phyloP scores from a whole-genome alignment of 2,888 invertebrate genomes.

The Zele albiditarsus region DNA sequence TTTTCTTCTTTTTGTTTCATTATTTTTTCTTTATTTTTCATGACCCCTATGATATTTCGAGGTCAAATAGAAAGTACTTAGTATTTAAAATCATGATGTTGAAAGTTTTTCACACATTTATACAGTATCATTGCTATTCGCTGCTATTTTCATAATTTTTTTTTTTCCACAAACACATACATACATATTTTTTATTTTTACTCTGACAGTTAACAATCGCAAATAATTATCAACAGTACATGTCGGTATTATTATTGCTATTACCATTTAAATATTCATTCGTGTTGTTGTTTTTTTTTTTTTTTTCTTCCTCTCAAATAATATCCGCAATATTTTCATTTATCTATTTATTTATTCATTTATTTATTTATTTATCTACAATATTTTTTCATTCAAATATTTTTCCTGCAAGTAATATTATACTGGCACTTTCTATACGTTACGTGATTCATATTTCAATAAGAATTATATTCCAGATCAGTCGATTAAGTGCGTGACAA shows the following conservation, averaged over 20 bases:
- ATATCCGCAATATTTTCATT: not conserved
- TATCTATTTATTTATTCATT: not conserved
- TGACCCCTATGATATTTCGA: slow-evolving; percentile 29
- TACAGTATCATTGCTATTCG: not conserved
- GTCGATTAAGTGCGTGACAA: slow-evolving; percentile 33
- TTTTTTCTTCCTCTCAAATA: not conserved
- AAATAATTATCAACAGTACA: not conserved
- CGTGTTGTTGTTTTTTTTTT: no score
- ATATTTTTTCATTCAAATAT: not conserved
- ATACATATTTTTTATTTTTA: not conserved
- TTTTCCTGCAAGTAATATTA: not conserved
- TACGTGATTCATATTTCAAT: slow-evolving; percentile 36
- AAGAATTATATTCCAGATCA: slow-evolving; percentile 23
- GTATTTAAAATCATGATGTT: slow-evolving; percentile 6
- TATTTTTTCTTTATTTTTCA: not conserved
- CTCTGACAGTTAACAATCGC: not conserved
- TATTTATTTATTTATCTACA: not conserved
- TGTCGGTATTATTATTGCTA: not conserved
- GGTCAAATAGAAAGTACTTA: slow-evolving; percentile 37
- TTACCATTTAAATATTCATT: not conserved
- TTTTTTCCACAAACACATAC: not conserved
- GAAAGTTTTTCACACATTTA: not conserved
- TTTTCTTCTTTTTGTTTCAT: not conserved
- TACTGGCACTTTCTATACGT: slow-evolving; percentile 33
- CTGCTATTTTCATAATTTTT: not conserved